Base-by-base conservation (phyloP, 92 coral and sea anemone species). In the Phenganax stokvisi region DNA sequence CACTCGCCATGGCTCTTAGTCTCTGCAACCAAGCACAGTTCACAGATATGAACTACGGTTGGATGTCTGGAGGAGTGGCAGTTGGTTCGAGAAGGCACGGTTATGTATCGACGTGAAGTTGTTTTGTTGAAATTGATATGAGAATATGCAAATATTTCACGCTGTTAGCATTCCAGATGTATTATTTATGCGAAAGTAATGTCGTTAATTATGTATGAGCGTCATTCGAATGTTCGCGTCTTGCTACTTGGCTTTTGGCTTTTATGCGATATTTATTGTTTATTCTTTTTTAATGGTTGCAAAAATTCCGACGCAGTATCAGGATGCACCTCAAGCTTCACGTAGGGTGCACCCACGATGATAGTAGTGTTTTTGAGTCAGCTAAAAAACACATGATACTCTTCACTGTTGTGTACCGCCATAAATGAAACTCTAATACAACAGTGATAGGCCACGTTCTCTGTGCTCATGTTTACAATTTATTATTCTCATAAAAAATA, bases 61-160 rank as follows among this genome's bases (percentile, higher is more conserved):
- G 13, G 73, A 51, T 79, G 60, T 65, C 37, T 13, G 47, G 62
- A 79, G 83, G 83, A 47, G 83, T 79, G 83, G 37, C 83, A 20
- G 74, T 76, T 76, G 11, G 62, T 79, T 79, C 83, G 72, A 79
- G 83, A 79, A 79, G 73, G 53, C 3, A 54, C 74, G 17, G 81
- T 76, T 57, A 28, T 1, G 47, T 59, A 52, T 63, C 52, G 74
- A 51, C n/a, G 73, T 68, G 47, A 10, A 31, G 47, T 68, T 68
- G 73, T 68, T 64, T 64, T 64, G 31, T 28, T 27, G 53, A 51
- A 68, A 30, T 0, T 68, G 73, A 68, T 68, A 68, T 68, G 54
- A n/a, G 54, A 11, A 68, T 68, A 68, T 68, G 73, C 73, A 68
- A 68, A 68, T 37, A 37, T 68, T 53, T 37, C 70, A 17, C 37